Evolutionary conservation across 1,140 invertebrate species (phyloP).

Genomic region (Cryptotermes secundus): DNA sequence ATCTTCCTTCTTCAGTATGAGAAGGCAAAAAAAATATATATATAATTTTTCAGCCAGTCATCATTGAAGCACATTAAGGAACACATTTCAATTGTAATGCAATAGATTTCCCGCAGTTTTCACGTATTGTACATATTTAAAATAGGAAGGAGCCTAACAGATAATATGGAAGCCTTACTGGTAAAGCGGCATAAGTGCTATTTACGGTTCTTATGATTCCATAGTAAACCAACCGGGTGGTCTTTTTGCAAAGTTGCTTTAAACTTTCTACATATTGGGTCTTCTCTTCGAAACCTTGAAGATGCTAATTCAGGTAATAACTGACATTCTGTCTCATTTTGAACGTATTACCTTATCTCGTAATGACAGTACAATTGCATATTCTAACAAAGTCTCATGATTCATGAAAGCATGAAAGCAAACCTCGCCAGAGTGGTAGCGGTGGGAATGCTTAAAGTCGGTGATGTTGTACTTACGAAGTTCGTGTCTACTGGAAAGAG

Average conservation of each 20-base stretch:
- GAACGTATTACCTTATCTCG: neutral
- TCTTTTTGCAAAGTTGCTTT: neutral
- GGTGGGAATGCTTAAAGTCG: too few relatives aligned
- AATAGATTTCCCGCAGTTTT: slow-evolving; percentile 11
- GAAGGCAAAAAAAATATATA: neutral
- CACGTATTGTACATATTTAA: neutral
- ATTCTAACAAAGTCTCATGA: neutral
- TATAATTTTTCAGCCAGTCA: neutral
- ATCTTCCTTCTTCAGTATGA: neutral
- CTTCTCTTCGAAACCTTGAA: neutral
- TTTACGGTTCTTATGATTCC: neutral
- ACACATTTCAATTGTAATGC: slow-evolving; percentile 4
- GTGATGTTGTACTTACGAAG: too few relatives aligned
- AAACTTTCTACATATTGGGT: neutral
- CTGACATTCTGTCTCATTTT: neutral
- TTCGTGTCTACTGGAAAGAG: too few relatives aligned
- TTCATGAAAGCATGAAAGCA: too few relatives aligned
- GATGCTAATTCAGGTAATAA: neutral
- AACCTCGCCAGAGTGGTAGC: too few relatives aligned
- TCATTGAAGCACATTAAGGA: neutral
- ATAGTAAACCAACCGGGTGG: neutral
- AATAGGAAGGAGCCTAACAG: neutral
- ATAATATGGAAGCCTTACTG: neutral
- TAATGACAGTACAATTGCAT: neutral
- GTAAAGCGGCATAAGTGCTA: neutral